phyloP scores from a whole-genome alignment of 2,113 vertebrate species.

The Gavialis gangeticus region DNA sequence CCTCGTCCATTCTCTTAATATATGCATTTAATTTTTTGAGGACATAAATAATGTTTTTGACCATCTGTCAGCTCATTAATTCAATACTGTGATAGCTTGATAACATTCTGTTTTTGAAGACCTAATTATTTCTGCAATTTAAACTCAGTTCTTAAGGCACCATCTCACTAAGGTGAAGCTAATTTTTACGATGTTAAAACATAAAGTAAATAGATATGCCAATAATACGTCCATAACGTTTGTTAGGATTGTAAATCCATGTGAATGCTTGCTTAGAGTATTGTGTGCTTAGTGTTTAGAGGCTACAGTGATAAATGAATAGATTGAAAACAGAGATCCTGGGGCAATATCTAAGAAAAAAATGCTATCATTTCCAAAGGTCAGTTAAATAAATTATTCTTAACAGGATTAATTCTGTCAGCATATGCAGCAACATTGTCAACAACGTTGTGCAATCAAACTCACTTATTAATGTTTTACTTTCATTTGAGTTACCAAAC shows the following conservation, averaged over 20 bases:
- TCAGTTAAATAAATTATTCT: not conserved
- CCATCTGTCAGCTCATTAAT: not conserved
- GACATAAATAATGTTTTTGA: not conserved
- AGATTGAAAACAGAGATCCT: not conserved
- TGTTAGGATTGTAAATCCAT: not conserved
- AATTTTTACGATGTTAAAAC: not conserved
- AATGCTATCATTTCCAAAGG: not conserved
- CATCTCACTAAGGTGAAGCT: not conserved
- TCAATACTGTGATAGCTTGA: not conserved
- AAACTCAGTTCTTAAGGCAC: not conserved
- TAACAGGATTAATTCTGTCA: not conserved
- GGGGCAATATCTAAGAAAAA: not conserved
- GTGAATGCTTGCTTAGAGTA: not conserved
- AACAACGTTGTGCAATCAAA: fast-evolving
- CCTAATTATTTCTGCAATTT: not conserved
- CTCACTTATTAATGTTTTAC: not conserved
- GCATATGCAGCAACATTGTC: not conserved
- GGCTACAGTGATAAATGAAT: not conserved
- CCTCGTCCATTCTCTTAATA: not conserved
- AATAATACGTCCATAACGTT: not conserved
- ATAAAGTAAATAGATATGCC: not conserved
- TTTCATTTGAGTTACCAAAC: not conserved
- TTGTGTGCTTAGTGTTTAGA: not conserved
- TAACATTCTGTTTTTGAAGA: not conserved
- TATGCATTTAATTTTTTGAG: not conserved